phyloP scores from a whole-genome alignment of 1,140 invertebrate species.

The Acromyrmex charruanus region DNA sequence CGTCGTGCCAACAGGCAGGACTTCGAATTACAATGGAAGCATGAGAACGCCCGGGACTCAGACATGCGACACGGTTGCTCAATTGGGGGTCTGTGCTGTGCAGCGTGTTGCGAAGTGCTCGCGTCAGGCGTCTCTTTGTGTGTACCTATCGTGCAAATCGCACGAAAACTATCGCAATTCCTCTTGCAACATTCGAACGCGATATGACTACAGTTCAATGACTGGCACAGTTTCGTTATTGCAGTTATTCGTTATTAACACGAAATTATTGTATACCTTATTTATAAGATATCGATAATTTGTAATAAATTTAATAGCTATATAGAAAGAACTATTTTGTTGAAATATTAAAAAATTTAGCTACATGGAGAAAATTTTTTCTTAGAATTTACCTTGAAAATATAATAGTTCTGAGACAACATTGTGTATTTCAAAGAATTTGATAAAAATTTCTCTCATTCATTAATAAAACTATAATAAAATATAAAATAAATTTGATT shows the following conservation, averaged over 20 bases:
- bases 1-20: constrained; percentile 28
- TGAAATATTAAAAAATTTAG: too few relatives aligned
- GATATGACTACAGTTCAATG: background rate
- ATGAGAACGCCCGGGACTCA: constrained; percentile 24
- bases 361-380: too few relatives aligned
- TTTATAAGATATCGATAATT: background rate
- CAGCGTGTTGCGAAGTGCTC: constrained; percentile 42
- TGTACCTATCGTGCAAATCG: constrained; percentile 46
- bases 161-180: constrained; percentile 39
- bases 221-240: background rate
- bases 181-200: background rate
- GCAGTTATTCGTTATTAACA: too few relatives aligned
- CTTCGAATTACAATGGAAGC: constrained; percentile 56
- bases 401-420: too few relatives aligned
- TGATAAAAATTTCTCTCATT: too few relatives aligned
- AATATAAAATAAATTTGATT: too few relatives aligned
- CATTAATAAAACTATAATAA: too few relatives aligned
- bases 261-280: background rate
- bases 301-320: background rate
- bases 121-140: constrained; percentile 53
- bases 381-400: too few relatives aligned
- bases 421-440: too few relatives aligned
- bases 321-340: too few relatives aligned
- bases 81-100: constrained; percentile 27
- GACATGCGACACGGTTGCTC: constrained; percentile 60